Evolutionary conservation across 1,140 invertebrate genomes (phyloP).

Genomic region (Heliothis subflexa): DNA sequence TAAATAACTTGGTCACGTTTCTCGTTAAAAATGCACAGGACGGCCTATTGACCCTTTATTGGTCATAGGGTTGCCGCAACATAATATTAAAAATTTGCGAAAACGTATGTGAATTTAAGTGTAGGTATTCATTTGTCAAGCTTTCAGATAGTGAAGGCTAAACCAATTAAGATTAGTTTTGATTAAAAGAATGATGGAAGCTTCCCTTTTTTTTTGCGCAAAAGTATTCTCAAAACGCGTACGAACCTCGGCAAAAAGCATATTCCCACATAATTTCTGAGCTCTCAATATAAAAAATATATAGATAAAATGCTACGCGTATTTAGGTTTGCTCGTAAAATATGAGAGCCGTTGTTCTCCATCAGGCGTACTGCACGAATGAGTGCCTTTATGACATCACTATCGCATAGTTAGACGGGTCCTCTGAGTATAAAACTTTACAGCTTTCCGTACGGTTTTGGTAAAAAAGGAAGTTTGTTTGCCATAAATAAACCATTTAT

Average conservation of each 20-base stretch:
- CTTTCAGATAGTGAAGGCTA: not conserved
- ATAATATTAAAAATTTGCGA: not conserved
- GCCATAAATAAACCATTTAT: too few species aligned
- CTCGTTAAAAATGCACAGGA: slow-evolving; percentile 35
- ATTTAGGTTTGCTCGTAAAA: not conserved
- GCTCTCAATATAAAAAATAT: not conserved
- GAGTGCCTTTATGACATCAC: slow-evolving; percentile 19
- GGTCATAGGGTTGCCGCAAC: not conserved
- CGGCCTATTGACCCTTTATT: slow-evolving; percentile 18
- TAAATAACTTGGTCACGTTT: slow-evolving; percentile 33
- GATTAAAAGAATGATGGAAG: too few species aligned
- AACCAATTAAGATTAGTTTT: too few species aligned
- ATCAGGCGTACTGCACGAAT: not conserved
- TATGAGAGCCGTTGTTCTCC: not conserved
- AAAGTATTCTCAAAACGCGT: too few species aligned
- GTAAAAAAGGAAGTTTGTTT: too few species aligned
- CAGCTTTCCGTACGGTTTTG: not conserved
- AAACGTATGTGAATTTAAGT: not conserved
- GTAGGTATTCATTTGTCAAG: not conserved
- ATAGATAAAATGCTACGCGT: not conserved
- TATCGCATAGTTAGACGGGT: not conserved
- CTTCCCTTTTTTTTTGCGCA: too few species aligned
- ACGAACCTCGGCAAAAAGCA: too few species aligned
- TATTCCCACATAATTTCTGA: not conserved
- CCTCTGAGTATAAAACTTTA: not conserved